These are phyloP conservation scores for Podabrus alpinus DNA, from an alignment of 2,888 invertebrate genomes.

Conservation along the genomic window DNA sequence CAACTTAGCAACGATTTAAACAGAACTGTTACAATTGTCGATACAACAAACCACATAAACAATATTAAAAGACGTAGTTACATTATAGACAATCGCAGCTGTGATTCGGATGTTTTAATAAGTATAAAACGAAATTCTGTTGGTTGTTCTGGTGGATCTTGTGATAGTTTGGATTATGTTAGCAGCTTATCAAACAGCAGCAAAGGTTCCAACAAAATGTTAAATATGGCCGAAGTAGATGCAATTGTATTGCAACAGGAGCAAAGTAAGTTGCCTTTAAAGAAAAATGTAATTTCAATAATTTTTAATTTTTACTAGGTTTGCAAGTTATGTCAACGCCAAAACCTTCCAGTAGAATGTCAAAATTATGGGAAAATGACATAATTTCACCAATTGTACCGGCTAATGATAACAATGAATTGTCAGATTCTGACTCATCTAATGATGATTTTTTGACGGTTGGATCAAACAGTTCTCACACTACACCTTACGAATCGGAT, in stretches of 20 bases:
- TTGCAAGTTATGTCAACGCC: conserved; percentile 54
- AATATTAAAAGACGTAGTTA: conserved; percentile 20
- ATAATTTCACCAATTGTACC: conserved; percentile 48
- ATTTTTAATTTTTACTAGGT: conserved; percentile 34
- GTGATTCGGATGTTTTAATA: conserved; percentile 4
- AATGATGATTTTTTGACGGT: conserved; percentile 48
- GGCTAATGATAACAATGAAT: conserved; percentile 34
- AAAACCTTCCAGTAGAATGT: conserved; percentile 38
- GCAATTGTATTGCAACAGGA: conserved; percentile 52
- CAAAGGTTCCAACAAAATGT: conserved; percentile 49
- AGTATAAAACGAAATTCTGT: conserved; percentile 32
- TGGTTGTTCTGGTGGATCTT: conserved; percentile 46
- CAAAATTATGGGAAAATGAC: conserved; percentile 39
- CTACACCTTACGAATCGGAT: conserved; percentile 5
- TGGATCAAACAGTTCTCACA: conserved; percentile 27
- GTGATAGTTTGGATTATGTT: conserved; percentile 53
- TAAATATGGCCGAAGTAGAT: conserved; percentile 52
- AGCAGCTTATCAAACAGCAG: conserved; percentile 51
- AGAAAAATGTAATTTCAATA: background rate
- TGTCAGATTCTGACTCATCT: conserved; percentile 52
- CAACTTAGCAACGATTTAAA: conserved; percentile 10
- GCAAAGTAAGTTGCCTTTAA: conserved; percentile 46
- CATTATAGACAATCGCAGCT: conserved; percentile 19
- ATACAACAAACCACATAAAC: conserved; percentile 8
- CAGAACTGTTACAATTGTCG: conserved; percentile 15